Evolutionary conservation across 2,113 vertebrate genomes (phyloP).

Genomic region (Carassius carassius): DNA sequence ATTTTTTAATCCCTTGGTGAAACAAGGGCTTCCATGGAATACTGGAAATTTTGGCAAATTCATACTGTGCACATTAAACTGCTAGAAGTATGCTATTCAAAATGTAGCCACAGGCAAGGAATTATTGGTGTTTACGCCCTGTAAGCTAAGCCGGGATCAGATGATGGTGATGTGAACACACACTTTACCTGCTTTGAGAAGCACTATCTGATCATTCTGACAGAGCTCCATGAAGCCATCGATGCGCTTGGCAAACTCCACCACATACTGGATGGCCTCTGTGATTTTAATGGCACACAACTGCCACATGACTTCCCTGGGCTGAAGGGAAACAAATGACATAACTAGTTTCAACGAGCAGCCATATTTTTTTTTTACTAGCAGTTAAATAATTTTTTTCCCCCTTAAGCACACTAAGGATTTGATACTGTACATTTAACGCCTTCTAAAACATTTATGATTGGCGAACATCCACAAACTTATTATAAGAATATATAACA

Average conservation of each 20-base stretch:
- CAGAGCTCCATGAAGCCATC: slow-evolving; percentile 99
- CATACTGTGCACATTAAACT: background rate
- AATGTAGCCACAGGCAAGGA: background rate
- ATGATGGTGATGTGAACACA: slow-evolving; percentile 9
- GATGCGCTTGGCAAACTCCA: slow-evolving; percentile 99
- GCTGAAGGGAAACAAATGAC: slow-evolving; percentile 76
- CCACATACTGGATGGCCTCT: slow-evolving; percentile 99
- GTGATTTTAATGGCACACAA: slow-evolving; percentile 99
- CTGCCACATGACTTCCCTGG: slow-evolving; percentile 99
- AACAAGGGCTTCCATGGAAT: no score
- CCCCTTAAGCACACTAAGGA: background rate
- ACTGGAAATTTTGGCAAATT: background rate
- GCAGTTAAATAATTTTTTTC: background rate
- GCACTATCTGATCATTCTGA: slow-evolving; percentile 99
- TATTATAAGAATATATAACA: no score
- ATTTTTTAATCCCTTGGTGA: no score
- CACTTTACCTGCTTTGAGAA: slow-evolving; percentile 96
- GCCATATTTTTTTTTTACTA: background rate
- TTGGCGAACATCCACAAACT: no score
- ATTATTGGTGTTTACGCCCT: background rate
- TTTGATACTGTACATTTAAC: background rate
- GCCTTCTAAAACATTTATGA: no score
- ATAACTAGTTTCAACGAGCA: slow-evolving; percentile 46
- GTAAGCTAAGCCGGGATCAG: background rate
- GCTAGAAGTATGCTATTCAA: background rate